Evolutionary conservation across 1,140 invertebrate genomes (phyloP).

Genomic region (Hyphantria cunea): DNA sequence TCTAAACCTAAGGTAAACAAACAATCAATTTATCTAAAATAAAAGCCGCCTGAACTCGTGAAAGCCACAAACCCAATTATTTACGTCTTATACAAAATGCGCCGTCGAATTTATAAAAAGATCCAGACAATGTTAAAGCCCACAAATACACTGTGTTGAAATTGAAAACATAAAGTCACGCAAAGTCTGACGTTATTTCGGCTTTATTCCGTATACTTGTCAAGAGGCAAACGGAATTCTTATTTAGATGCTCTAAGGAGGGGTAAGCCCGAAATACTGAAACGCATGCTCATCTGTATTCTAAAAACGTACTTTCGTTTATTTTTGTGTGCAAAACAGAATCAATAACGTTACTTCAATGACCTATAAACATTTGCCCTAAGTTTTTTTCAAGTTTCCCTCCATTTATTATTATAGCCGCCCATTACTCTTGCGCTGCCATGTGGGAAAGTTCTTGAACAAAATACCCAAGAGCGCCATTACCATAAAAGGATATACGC

Average conservation of each 20-base stretch:
- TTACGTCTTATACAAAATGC: too few species aligned
- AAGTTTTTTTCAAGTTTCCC: slow-evolving; percentile 20
- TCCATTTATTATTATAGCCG: slow-evolving; percentile 12
- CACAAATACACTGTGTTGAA: slow-evolving; percentile 9
- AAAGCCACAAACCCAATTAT: too few species aligned
- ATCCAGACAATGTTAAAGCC: slow-evolving; percentile 1
- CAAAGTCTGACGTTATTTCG: slow-evolving; percentile 1
- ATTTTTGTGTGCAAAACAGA: slow-evolving; percentile 29
- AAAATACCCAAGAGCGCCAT: too few species aligned
- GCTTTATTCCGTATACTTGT: slow-evolving; percentile 1
- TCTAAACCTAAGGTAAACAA: too few species aligned
- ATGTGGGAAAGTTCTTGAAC: too few species aligned
- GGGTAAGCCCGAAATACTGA: not conserved
- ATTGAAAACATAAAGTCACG: slow-evolving; percentile 25
- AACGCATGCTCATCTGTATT: slow-evolving; percentile 28
- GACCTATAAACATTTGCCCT: slow-evolving; percentile 33
- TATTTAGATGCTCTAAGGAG: not conserved
- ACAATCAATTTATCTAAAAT: too few species aligned
- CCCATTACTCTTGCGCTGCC: too few species aligned
- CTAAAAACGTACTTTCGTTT: slow-evolving; percentile 25
- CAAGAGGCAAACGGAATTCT: slow-evolving; percentile 1
- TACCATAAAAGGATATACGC: too few species aligned
- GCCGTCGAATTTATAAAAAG: not conserved
- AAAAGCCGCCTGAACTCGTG: too few species aligned
- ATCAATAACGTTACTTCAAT: slow-evolving; percentile 31